Evolutionary conservation across 2,888 invertebrate genomes (phyloP).

Genomic region (Synergus laeviventris): DNA sequence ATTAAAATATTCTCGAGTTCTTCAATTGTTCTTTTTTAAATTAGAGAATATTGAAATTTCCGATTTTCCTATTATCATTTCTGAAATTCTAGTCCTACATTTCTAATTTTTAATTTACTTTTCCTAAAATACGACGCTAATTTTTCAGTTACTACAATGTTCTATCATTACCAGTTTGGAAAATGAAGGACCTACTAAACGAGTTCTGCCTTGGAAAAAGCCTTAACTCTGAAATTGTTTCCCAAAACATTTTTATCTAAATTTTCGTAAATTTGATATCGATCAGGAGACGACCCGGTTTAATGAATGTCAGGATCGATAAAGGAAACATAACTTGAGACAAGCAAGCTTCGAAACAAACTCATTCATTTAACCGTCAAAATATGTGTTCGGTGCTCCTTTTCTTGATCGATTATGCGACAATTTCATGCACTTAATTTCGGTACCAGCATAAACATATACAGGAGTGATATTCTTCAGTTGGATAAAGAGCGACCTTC

Average conservation of each 20-base stretch:
- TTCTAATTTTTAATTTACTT: neutral
- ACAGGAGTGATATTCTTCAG: neutral
- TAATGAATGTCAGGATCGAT: conserved; percentile 61
- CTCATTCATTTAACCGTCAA: neutral
- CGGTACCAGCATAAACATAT: neutral
- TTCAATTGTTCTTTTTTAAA: neutral
- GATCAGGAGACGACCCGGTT: conserved; percentile 57
- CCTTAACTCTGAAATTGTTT: neutral
- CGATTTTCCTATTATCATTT: neutral
- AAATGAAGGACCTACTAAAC: neutral
- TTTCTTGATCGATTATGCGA: conserved; percentile 12
- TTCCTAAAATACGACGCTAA: neutral
- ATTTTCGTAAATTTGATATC: conserved; percentile 51
- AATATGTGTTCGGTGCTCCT: neutral
- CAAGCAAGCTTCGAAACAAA: conserved; percentile 30
- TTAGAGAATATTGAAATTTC: conserved; percentile 36
- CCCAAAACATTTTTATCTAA: neutral
- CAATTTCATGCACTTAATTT: conserved; percentile 13
- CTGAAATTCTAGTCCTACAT: neutral
- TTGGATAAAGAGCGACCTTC: conserved; percentile 33
- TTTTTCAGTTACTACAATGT: neutral
- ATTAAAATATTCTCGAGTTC: conserved; percentile 24
- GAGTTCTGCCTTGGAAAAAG: neutral
- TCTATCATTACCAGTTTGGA: neutral
- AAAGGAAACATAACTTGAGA: conserved; percentile 47